A percentile compares a stretch with the other conserved stretches of the same genome.
phyloP scores from a whole-genome alignment of 1,140 invertebrate genomes.

The Papilio polyxenes region DNA sequence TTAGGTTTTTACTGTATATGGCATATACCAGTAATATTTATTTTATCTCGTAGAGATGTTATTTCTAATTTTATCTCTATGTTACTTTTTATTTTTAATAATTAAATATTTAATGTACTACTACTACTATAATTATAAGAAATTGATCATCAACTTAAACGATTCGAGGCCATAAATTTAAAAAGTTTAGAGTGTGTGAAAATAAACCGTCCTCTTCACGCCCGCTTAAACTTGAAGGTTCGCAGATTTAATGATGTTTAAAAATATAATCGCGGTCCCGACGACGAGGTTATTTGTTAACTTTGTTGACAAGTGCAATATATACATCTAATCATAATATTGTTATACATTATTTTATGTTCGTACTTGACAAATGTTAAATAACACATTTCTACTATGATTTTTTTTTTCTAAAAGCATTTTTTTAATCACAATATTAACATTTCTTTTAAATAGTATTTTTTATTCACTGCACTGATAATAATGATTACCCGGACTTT shows the following conservation, averaged over 20 bases:
- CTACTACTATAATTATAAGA: not conserved
- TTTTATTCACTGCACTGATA: not conserved
- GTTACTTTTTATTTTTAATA: not conserved
- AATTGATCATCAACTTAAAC: conserved; percentile 2
- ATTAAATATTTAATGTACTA: not conserved
- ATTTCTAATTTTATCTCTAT: not conserved
- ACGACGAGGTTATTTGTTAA: conserved; percentile 44
- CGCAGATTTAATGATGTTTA: conserved; percentile 36
- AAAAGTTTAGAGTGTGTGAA: conserved; percentile 42
- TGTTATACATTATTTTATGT: not conserved
- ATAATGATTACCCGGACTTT: not conserved
- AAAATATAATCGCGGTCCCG: conserved; percentile 39
- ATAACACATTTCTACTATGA: not conserved
- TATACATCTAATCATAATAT: not conserved
- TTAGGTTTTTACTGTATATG: not conserved
- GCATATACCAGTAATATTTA: not conserved
- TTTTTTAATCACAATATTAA: not conserved
- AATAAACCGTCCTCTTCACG: conserved; percentile 50
- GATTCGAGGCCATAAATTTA: not conserved
- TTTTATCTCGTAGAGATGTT: not conserved
- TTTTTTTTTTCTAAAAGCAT: not conserved
- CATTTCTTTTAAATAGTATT: not conserved
- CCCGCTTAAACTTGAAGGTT: conserved; percentile 51
- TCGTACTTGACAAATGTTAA: not conserved
- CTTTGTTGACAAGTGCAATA: conserved; percentile 22